phyloP scores from a whole-genome alignment of 2,888 invertebrate genomes.

The Agrotis ipsilon region DNA sequence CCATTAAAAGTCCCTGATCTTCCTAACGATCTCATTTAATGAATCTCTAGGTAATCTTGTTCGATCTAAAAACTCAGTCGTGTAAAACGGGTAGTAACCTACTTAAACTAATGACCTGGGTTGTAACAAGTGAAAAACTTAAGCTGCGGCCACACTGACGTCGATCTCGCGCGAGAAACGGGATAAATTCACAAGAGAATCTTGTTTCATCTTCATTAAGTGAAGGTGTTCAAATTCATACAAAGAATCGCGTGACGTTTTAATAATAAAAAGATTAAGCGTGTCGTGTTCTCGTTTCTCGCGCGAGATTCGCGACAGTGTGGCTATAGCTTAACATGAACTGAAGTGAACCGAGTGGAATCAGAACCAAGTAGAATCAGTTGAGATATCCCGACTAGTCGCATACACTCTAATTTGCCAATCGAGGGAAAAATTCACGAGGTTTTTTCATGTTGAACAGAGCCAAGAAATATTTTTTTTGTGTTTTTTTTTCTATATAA shows the following conservation, averaged over 20 bases:
- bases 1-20: slow-evolving; percentile 18
- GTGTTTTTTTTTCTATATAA: too few species aligned
- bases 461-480: slow-evolving; percentile 35
- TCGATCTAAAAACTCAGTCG: slow-evolving; percentile 34
- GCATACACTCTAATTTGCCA: slow-evolving; percentile 83
- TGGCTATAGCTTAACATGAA: slow-evolving; percentile 40
- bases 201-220: not conserved
- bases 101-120: slow-evolving; percentile 52
- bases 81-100: slow-evolving; percentile 29
- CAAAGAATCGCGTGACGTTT: not conserved
- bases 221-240: not conserved
- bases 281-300: not conserved
- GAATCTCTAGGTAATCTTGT: slow-evolving; percentile 43
- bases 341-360: slow-evolving; percentile 68
- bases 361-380: slow-evolving; percentile 71
- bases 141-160: not conserved
- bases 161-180: not conserved
- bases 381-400: slow-evolving; percentile 76
- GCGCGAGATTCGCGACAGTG: not conserved
- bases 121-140: slow-evolving; percentile 56
- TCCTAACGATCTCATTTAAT: slow-evolving; percentile 37
- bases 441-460: slow-evolving; percentile 48
- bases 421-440: slow-evolving; percentile 81
- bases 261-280: not conserved
- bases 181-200: not conserved